Percentiles rank a stretch among this genome's conserved stretches.
These are phyloP conservation scores for Plotosus lineatus DNA, from an alignment of 2,113 vertebrate genomes.

Conservation along the genomic window DNA sequence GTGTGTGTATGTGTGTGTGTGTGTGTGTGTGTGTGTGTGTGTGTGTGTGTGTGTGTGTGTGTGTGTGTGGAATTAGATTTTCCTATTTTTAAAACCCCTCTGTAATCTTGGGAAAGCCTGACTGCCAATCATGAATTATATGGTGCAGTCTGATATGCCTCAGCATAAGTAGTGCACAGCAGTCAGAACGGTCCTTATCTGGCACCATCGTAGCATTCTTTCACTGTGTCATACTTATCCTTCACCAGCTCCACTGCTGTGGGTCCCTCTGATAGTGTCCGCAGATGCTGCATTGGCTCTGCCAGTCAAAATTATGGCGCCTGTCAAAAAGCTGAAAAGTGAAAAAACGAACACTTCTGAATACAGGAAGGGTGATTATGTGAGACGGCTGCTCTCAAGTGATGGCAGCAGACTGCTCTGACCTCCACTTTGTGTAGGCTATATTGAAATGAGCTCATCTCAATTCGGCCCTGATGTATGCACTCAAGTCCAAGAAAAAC, in stretches of 20 bases:
- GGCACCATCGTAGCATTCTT: conserved; percentile 64
- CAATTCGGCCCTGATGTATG: neutral
- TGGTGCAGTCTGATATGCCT: conserved; percentile 73
- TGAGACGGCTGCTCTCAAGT: neutral
- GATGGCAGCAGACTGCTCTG: neutral
- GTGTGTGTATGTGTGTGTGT: conserved; percentile 1
- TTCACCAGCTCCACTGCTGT: conserved; percentile 62
- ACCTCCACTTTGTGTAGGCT: neutral
- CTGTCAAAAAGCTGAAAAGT: conserved; percentile 40
- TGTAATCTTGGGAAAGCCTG: conserved; percentile 65
- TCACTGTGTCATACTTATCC: conserved; percentile 67
- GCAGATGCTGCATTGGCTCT: conserved; percentile 55
- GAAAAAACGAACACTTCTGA: neutral
- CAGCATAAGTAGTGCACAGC: conserved; percentile 63
- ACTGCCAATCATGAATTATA: conserved; percentile 73
- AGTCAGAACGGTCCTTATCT: conserved; percentile 70
- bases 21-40: conserved; percentile 38
- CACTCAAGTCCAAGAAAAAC: neutral
- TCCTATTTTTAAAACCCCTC: conserved; percentile 63
- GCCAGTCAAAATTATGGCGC: conserved; percentile 66
- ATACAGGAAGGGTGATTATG: neutral
- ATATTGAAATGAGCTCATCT: neutral
- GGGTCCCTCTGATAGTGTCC: conserved; percentile 65
- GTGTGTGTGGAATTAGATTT: conserved; percentile 51
- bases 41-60: conserved; percentile 1